Conservation (phyloP, 1,140 invertebrate genomes). For the Pseudomyrmex pallidus region DNA sequence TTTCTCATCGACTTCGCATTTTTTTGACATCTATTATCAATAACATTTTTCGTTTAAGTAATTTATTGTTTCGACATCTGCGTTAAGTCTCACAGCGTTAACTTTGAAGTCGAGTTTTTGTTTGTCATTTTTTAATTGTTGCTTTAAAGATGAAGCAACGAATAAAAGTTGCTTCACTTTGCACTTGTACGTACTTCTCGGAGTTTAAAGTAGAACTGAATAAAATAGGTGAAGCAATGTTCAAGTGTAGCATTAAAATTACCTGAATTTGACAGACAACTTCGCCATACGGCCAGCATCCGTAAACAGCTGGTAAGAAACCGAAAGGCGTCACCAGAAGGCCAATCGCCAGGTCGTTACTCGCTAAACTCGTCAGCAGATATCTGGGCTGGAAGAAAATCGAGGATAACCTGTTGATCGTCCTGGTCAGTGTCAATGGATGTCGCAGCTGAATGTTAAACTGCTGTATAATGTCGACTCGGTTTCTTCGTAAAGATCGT, state of each 20-base stretch:
- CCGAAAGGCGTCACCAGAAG: slow-evolving; percentile 93
- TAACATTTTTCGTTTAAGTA: too few relatives aligned
- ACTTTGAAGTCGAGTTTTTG: too few relatives aligned
- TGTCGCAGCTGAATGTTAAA: slow-evolving; percentile 5
- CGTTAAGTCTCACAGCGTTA: too few relatives aligned
- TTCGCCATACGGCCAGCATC: slow-evolving; percentile 95
- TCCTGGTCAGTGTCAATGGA: slow-evolving; percentile 57
- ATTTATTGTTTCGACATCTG: too few relatives aligned
- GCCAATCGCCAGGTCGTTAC: slow-evolving; percentile 94
- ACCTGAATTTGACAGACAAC: slow-evolving; percentile 95
- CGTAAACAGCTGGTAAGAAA: slow-evolving; percentile 91
- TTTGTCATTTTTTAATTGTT: too few relatives aligned
- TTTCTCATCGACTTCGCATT: not conserved
- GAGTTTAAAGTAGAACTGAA: too few relatives aligned
- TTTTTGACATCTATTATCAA: not conserved
- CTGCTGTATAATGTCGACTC: slow-evolving; percentile 11
- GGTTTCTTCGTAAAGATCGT: not conserved
- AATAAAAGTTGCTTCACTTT: too few relatives aligned
- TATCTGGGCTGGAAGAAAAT: slow-evolving; percentile 90
- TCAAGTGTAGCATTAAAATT: slow-evolving; percentile 64
- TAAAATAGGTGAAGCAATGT: too few relatives aligned
- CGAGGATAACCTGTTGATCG: slow-evolving; percentile 72
- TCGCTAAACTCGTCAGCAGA: slow-evolving; percentile 92
- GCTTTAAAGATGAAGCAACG: too few relatives aligned
- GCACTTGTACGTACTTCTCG: too few relatives aligned